A percentile compares a stretch with the other conserved stretches of the same genome.
These are phyloP conservation scores for Nothocercus julius DNA, from an alignment of 2,113 vertebrate genomes.

Conservation along the genomic window DNA sequence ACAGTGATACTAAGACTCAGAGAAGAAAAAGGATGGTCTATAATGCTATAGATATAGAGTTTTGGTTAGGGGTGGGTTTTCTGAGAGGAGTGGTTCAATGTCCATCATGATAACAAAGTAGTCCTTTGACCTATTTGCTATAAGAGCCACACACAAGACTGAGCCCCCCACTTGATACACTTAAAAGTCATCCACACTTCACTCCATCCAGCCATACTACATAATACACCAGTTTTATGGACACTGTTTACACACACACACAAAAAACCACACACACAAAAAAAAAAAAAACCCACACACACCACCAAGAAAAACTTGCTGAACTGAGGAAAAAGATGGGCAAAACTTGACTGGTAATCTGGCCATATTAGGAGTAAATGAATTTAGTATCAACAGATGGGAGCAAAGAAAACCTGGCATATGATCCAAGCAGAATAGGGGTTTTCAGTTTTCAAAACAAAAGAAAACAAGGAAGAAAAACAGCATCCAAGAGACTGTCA, in stretches of 20 bases:
- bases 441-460: not conserved
- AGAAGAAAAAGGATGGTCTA: not conserved
- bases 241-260: not conserved
- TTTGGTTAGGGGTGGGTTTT: not conserved
- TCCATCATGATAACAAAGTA: not conserved
- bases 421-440: not conserved
- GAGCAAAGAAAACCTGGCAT: not conserved
- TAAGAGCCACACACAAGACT: not conserved
- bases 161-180: fast-evolving
- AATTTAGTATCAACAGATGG: not conserved
- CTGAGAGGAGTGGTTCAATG: not conserved
- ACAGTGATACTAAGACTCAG: not conserved
- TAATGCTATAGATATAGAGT: not conserved
- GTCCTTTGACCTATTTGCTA: not conserved
- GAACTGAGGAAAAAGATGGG: not conserved
- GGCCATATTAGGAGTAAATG: not conserved
- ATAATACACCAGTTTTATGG: not conserved
- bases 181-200: not conserved
- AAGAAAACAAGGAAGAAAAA: not conserved
- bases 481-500: not conserved
- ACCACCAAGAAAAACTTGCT: not conserved
- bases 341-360: not conserved
- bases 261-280: too few relatives aligned
- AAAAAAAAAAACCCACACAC: too few relatives aligned
- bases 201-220: not conserved